Evolutionary conservation across 1,140 invertebrate species (phyloP).

Genomic region (Nilaparvata lugens): DNA sequence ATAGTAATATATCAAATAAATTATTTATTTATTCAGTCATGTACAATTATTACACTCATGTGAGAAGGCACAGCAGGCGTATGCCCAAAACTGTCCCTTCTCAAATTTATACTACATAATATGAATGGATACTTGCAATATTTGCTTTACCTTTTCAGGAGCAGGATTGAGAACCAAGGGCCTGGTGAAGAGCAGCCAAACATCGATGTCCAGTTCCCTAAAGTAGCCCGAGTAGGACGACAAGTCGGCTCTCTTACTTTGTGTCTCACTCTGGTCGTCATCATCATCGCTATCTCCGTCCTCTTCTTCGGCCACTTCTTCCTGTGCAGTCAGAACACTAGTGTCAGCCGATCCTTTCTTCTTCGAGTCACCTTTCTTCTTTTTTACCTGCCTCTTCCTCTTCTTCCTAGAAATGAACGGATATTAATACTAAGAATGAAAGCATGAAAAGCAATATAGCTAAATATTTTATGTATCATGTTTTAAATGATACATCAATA

Average conservation of each 20-base stretch:
- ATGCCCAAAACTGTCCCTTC: no score
- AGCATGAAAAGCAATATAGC: no score
- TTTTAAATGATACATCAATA: no score
- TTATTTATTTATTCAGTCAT: no score
- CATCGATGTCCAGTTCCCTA: conserved; percentile 42
- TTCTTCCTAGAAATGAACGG: conserved; percentile 5
- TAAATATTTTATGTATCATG: no score
- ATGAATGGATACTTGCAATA: no score
- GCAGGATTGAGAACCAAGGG: conserved; percentile 32
- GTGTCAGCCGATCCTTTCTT: not conserved
- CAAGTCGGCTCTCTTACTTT: conserved; percentile 14
- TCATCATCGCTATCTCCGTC: conserved; percentile 20
- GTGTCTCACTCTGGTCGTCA: conserved; percentile 13
- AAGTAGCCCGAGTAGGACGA: conserved; percentile 28
- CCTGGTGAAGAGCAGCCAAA: conserved; percentile 39
- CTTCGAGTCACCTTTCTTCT: conserved; percentile 9
- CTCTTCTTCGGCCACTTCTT: conserved; percentile 8
- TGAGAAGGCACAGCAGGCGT: no score
- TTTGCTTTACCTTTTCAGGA: conserved; percentile 22
- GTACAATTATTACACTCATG: no score
- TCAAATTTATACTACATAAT: no score
- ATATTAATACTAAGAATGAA: no score
- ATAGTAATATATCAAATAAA: no score
- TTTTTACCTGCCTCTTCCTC: conserved; percentile 16
- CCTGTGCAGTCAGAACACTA: not conserved